phyloP scores from a whole-genome alignment of 2,113 vertebrate species.

The Nothocercus nigrocapillus region DNA sequence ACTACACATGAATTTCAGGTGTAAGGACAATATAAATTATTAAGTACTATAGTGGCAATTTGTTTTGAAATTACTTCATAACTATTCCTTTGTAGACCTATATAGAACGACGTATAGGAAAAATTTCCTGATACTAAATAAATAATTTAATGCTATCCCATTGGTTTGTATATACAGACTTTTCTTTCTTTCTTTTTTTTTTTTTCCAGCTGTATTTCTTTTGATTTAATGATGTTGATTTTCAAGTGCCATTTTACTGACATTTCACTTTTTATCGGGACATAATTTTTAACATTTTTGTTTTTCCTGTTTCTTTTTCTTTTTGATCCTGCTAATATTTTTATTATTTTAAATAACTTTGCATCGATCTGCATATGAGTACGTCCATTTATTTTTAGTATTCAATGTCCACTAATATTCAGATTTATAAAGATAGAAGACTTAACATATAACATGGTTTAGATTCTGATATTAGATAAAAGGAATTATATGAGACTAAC shows the following conservation, averaged over 20 bases:
- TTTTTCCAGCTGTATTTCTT: neutral
- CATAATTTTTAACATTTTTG: neutral
- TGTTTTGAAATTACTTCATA: neutral
- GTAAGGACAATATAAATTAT: neutral
- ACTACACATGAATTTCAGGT: neutral
- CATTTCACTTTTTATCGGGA: neutral
- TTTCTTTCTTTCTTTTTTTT: neutral
- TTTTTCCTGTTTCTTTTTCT: rapidly evolving
- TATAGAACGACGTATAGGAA: neutral
- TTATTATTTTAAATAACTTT: neutral
- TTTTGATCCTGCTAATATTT: neutral
- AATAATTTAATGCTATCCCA: rapidly evolving
- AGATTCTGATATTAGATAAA: neutral
- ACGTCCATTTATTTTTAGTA: neutral
- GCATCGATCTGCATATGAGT: neutral
- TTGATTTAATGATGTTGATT: neutral
- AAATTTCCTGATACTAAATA: neutral
- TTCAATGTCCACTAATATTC: neutral
- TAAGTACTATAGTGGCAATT: neutral
- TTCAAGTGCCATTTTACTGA: neutral
- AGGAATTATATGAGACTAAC: neutral
- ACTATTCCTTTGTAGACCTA: neutral
- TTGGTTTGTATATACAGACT: neutral
- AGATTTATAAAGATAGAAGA: neutral
- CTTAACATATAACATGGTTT: neutral